A percentile compares a stretch with the other conserved stretches of the same genome.
phyloP scores from a whole-genome alignment of 1,140 invertebrate genomes.

The Lasioglossum baleicum region DNA sequence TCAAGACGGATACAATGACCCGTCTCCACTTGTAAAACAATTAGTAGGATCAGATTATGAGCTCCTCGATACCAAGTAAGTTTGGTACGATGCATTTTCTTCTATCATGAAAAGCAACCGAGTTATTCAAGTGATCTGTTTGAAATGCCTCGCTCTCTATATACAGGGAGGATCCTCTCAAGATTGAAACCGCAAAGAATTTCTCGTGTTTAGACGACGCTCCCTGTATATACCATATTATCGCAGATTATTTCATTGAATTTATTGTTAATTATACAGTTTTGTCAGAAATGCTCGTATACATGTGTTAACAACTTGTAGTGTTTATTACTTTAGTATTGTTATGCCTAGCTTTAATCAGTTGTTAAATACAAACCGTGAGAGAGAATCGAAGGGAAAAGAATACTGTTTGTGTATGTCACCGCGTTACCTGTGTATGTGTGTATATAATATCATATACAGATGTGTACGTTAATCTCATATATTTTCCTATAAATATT shows the following conservation, averaged over 20 bases:
- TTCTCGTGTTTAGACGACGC: background rate
- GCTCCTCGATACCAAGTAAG: too few relatives aligned
- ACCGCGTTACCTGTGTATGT: conserved; percentile 56
- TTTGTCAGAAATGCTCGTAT: conserved; percentile 64
- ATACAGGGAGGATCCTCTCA: background rate
- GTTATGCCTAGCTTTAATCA: conserved; percentile 66
- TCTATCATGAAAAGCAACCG: too few relatives aligned
- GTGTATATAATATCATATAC: conserved; percentile 51
- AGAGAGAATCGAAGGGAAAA: conserved; percentile 27
- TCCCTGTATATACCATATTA: background rate
- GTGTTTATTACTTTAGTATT: conserved; percentile 67
- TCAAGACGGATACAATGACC: too few relatives aligned
- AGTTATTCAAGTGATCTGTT: too few relatives aligned
- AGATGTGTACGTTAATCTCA: conserved; percentile 35
- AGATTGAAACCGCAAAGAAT: background rate
- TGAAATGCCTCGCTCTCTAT: too few relatives aligned
- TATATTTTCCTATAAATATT: conserved; percentile 48
- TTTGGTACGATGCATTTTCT: too few relatives aligned
- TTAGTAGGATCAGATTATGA: too few relatives aligned
- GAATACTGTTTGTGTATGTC: conserved; percentile 27
- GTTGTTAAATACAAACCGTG: conserved; percentile 49
- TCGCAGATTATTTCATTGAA: conserved; percentile 33
- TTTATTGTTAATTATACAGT: conserved; percentile 33
- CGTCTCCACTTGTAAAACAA: too few relatives aligned
- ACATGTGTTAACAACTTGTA: conserved; percentile 65